Conservation (phyloP, 1,140 invertebrate genomes). For the Pachyrhynchus sulphureomaculatus region DNA sequence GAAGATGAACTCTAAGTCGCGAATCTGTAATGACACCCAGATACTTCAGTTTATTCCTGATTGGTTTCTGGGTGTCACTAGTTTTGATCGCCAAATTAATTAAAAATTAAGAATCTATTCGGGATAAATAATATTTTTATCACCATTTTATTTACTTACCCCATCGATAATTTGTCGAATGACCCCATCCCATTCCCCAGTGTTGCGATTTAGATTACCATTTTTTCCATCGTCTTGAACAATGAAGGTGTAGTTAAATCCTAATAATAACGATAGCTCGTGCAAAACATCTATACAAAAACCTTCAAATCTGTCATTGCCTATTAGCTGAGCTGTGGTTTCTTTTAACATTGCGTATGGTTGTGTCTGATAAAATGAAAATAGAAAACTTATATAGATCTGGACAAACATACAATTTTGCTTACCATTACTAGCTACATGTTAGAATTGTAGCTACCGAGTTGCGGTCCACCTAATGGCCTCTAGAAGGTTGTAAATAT, state of each 20-base stretch:
- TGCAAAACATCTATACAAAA: conserved; percentile 81
- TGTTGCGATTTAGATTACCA: conserved; percentile 64
- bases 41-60: too few species aligned
- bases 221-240: conserved; percentile 75
- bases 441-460: too few species aligned
- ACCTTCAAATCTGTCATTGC: conserved; percentile 81
- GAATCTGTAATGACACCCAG: too few species aligned
- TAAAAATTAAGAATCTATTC: too few species aligned
- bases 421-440: neutral
- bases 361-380: conserved; percentile 42
- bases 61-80: too few species aligned
- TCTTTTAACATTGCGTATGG: conserved; percentile 87
- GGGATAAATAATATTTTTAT: too few species aligned
- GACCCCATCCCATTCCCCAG: conserved; percentile 85
- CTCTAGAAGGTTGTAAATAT: too few species aligned
- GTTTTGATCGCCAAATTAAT: too few species aligned
- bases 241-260: conserved; percentile 86
- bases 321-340: conserved; percentile 66
- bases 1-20: too few species aligned
- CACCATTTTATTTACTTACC: conserved; percentile 55
- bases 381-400: neutral
- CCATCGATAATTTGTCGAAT: conserved; percentile 76
- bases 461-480: too few species aligned
- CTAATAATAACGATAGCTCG: conserved; percentile 69
- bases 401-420: neutral